These are phyloP conservation scores for Corbicula japonica DNA, from an alignment of 2,888 invertebrate genomes.

Conservation along the genomic window DNA sequence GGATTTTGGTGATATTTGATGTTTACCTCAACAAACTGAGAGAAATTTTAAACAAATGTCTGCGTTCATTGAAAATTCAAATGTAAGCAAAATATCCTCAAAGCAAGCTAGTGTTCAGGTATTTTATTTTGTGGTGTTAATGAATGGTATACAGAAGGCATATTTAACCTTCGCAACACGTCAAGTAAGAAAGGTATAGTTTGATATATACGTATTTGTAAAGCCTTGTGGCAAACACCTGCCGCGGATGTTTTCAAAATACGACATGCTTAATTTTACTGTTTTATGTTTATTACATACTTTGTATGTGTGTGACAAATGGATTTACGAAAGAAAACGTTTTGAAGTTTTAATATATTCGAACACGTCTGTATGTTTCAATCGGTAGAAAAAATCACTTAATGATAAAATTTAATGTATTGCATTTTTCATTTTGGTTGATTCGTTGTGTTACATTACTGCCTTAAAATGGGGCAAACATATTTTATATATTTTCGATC, in stretches of 20 bases:
- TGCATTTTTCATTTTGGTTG: too few species aligned
- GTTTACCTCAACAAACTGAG: too few species aligned
- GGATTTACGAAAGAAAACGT: constrained; percentile 14
- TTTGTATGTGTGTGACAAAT: constrained; percentile 32
- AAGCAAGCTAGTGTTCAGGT: constrained; percentile 13
- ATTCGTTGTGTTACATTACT: too few species aligned
- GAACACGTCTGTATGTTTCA: not conserved
- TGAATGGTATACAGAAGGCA: constrained; percentile 24
- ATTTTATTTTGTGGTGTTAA: constrained; percentile 13
- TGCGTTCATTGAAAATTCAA: too few species aligned
- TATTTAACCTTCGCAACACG: constrained; percentile 31
- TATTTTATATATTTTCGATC: too few species aligned
- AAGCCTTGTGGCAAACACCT: constrained; percentile 52
- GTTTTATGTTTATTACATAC: constrained; percentile 46
- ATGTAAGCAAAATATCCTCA: not conserved
- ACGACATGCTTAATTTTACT: constrained; percentile 37
- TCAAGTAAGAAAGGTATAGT: constrained; percentile 31
- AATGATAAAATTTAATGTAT: too few species aligned
- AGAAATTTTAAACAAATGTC: too few species aligned
- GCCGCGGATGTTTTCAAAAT: constrained; percentile 38
- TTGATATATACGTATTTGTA: constrained; percentile 46
- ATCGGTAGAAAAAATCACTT: too few species aligned
- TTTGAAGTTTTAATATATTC: constrained; percentile 33
- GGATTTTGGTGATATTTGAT: too few species aligned
- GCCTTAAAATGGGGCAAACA: too few species aligned